These are phyloP conservation scores for Malurus elegans DNA, from an alignment of 2,113 vertebrate species.

Conservation along the genomic window DNA sequence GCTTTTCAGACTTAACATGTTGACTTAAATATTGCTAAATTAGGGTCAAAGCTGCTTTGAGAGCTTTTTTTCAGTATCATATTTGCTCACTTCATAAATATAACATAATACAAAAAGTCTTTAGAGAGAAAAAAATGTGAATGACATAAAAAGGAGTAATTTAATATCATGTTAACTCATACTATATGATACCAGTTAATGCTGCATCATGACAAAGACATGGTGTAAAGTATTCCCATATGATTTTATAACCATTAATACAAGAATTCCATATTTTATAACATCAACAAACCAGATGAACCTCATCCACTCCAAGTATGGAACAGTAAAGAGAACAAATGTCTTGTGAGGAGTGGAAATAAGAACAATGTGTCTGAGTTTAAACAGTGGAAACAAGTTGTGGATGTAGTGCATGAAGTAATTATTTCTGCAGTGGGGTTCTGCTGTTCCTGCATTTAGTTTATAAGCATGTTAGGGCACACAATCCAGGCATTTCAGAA, in stretches of 20 bases:
- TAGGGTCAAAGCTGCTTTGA: conserved; percentile 18
- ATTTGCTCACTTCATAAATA: conserved; percentile 56
- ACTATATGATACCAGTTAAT: conserved; percentile 70
- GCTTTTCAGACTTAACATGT: neutral
- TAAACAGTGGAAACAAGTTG: conserved; percentile 69
- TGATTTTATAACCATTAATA: conserved; percentile 73
- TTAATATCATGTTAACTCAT: conserved; percentile 79
- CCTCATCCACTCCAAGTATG: conserved; percentile 56
- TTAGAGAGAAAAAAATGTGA: conserved; percentile 52
- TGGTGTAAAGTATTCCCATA: conserved; percentile 78
- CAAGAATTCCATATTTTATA: conserved; percentile 76
- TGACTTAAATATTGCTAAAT: conserved; percentile 19
- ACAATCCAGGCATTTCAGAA: conserved; percentile 41
- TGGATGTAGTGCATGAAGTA: conserved; percentile 48
- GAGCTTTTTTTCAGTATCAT: neutral
- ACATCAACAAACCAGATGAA: conserved; percentile 77
- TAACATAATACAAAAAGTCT: conserved; percentile 46
- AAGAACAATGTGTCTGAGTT: conserved; percentile 76
- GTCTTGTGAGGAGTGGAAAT: conserved; percentile 75
- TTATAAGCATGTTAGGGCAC: conserved; percentile 58
- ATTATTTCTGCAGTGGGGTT: conserved; percentile 63
- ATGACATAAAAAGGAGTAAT: conserved; percentile 74
- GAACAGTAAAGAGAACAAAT: conserved; percentile 75
- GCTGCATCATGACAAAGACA: conserved; percentile 69
- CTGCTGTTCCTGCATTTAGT: conserved; percentile 42